Percentiles rank a stretch among this genome's conserved stretches.
phyloP scores from a whole-genome alignment of 2,888 invertebrate genomes.

The Electrophaes corylata region DNA sequence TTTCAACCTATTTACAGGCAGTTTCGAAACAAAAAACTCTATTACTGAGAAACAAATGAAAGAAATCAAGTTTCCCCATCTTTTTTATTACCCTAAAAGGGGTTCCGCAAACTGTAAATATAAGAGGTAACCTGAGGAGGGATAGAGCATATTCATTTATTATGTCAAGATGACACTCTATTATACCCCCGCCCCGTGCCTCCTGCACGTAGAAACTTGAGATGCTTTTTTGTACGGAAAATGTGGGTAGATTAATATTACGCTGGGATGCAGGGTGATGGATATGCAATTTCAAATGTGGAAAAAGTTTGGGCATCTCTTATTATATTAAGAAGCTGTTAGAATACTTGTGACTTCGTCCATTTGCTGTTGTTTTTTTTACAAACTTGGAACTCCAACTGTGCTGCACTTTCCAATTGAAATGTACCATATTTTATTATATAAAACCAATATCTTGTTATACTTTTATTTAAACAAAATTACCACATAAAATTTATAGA shows the following conservation, averaged over 20 bases:
- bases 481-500: no score
- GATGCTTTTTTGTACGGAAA: conserved; percentile 36
- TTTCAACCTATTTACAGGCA: not conserved
- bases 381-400: not conserved
- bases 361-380: not conserved
- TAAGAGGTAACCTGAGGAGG: conserved; percentile 57
- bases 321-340: not conserved
- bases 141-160: conserved; percentile 74
- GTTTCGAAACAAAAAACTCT: conserved; percentile 18
- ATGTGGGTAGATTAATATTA: conserved; percentile 32
- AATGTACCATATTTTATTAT: no score
- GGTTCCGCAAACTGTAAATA: conserved; percentile 64
- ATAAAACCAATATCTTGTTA: no score
- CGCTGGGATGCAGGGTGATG: conserved; percentile 29
- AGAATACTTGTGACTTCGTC: not conserved
- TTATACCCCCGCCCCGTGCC: conserved; percentile 53
- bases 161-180: conserved; percentile 81
- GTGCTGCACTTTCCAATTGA: no score
- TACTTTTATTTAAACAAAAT: no score
- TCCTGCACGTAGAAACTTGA: conserved; percentile 28
- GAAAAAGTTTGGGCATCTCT: conserved; percentile 24
- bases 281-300: conserved; percentile 32
- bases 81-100: conserved; percentile 53
- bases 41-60: conserved; percentile 37
- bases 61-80: conserved; percentile 42